Evolutionary conservation across 2,888 invertebrate genomes (phyloP).

Genomic region (Caenorhabditis sp.): DNA sequence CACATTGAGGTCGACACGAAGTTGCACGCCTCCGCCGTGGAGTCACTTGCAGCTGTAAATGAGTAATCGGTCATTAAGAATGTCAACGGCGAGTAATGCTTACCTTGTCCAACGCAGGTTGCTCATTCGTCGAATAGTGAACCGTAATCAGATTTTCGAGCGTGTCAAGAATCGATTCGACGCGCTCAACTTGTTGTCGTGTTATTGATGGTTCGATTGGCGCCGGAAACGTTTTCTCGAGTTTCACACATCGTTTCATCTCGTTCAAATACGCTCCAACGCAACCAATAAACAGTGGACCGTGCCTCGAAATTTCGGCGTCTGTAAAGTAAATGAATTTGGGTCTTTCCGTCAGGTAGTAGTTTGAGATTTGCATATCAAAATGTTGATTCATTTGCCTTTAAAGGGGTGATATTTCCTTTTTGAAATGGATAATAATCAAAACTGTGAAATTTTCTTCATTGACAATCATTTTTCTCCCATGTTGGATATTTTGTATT

Average conservation of each 20-base stretch:
- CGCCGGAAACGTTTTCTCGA: constrained; percentile 61
- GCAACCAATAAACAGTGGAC: constrained; percentile 70
- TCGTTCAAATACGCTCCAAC: constrained; percentile 67
- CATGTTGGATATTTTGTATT: no score
- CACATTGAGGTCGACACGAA: constrained; percentile 68
- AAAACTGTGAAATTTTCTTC: no score
- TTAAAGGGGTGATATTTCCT: no score
- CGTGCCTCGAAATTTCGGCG: constrained; percentile 68
- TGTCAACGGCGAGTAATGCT: not conserved
- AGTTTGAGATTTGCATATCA: no score
- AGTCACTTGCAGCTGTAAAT: constrained; percentile 51
- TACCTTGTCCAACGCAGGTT: constrained; percentile 64
- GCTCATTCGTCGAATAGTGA: constrained; percentile 70
- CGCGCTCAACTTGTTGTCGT: constrained; percentile 39
- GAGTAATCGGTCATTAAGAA: not conserved
- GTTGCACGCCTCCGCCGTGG: constrained; percentile 64
- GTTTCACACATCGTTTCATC: constrained; percentile 66
- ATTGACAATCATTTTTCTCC: no score
- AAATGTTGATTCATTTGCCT: no score
- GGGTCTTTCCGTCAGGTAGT: not conserved
- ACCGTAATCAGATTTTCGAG: constrained; percentile 70
- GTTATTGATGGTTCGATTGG: constrained; percentile 58
- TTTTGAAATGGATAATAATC: no score
- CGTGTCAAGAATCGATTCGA: constrained; percentile 68
- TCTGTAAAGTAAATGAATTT: constrained; percentile 38